A percentile compares a stretch with the other conserved stretches of the same genome.
These are phyloP conservation scores for Gymnoscopelus microlampas DNA, from an alignment of 2,797 vertebrate genomes.

Conservation along the genomic window DNA sequence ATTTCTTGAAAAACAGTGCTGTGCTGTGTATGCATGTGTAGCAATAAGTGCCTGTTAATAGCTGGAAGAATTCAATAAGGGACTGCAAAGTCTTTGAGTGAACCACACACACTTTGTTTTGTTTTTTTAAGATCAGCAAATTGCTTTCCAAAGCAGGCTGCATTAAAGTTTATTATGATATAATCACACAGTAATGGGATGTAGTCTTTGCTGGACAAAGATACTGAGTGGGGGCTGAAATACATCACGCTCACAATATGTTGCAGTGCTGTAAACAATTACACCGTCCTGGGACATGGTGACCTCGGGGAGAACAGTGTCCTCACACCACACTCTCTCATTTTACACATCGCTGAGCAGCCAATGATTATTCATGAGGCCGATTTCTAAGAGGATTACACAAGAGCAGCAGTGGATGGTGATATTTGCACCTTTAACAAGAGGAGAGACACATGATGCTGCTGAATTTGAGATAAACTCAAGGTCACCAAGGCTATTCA, in stretches of 20 bases:
- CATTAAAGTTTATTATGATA: conserved; percentile 59
- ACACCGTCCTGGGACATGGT: conserved; percentile 56
- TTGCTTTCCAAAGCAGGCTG: conserved; percentile 54
- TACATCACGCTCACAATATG: conserved; percentile 16
- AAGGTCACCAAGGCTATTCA: background rate
- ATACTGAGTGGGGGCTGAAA: conserved; percentile 53
- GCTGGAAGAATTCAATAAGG: too few species aligned
- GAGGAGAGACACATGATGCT: background rate
- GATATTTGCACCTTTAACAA: conserved; percentile 30
- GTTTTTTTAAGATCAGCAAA: conserved; percentile 69
- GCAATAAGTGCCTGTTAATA: background rate
- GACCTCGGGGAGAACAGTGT: conserved; percentile 54
- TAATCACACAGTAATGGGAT: conserved; percentile 42
- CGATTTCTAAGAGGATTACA: conserved; percentile 56
- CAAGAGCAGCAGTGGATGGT: conserved; percentile 32
- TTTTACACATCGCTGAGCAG: conserved; percentile 60
- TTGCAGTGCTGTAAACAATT: conserved; percentile 46
- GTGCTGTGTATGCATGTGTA: too few species aligned
- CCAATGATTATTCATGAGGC: conserved; percentile 71
- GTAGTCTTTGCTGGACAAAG: conserved; percentile 57
- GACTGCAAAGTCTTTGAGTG: conserved; percentile 39
- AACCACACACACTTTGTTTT: conserved; percentile 25
- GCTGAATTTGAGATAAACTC: conserved; percentile 8
- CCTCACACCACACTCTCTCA: conserved; percentile 40
- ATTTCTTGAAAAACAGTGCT: conserved; percentile 43